Percentiles rank a stretch among this genome's conserved stretches.
These are phyloP conservation scores for Ophion slaviceki DNA, from an alignment of 2,888 invertebrate genomes.

Conservation along the genomic window DNA sequence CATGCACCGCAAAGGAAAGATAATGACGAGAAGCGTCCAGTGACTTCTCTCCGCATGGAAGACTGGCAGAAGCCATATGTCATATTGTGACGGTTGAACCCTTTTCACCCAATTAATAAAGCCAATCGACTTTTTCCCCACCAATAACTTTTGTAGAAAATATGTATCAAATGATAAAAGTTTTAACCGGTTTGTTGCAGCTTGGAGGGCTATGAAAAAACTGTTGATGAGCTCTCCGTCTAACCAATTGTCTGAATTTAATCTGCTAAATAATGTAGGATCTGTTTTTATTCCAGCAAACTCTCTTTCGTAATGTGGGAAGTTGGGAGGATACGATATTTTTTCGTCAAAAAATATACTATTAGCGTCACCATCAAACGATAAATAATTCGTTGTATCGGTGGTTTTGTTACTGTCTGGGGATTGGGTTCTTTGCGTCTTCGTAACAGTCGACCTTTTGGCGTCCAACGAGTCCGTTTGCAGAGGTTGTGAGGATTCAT, in stretches of 20 bases:
- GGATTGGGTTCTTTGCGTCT: background rate
- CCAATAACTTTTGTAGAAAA: constrained; percentile 12
- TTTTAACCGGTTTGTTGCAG: background rate
- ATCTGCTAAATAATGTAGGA: background rate
- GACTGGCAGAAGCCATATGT: constrained; percentile 25
- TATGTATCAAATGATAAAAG: constrained; percentile 20
- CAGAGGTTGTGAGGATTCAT: no score
- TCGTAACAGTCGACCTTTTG: background rate
- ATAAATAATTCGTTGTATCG: background rate
- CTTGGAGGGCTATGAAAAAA: constrained; percentile 27
- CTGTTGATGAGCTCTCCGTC: constrained; percentile 29
- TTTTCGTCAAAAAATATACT: no score
- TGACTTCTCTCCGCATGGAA: background rate
- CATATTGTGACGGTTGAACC: constrained; percentile 7
- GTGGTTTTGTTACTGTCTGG: no score
- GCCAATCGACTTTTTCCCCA: background rate
- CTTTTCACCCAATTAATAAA: constrained; percentile 12
- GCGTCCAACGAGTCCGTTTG: no score
- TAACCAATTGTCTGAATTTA: constrained; percentile 14
- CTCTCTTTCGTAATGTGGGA: constrained; percentile 17
- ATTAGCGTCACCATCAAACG: background rate
- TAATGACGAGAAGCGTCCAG: constrained; percentile 18
- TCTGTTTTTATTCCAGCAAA: constrained; percentile 9
- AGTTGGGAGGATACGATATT: background rate
- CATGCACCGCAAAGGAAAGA: constrained; percentile 8